These are phyloP conservation scores for Acanthopagrus latus DNA, from an alignment of 2,797 vertebrate genomes.

Conservation along the genomic window DNA sequence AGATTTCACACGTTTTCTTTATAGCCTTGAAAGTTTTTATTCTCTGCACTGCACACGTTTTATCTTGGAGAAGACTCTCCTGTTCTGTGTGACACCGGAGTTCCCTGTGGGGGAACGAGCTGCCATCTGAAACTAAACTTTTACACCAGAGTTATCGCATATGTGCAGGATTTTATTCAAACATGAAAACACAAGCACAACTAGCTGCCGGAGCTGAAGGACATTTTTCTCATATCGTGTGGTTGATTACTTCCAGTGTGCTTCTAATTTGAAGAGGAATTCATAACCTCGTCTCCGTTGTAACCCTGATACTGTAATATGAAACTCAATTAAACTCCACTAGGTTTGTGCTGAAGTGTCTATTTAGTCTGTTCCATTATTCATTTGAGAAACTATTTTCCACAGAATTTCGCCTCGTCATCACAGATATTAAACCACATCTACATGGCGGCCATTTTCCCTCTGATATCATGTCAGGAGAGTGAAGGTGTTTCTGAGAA, in stretches of 20 bases:
- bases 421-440: too few species aligned
- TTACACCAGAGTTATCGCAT: too few species aligned
- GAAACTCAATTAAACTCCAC: not conserved
- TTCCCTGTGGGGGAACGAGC: too few species aligned
- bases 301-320: not conserved
- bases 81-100: not conserved
- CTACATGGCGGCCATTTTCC: too few species aligned
- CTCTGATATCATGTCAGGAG: too few species aligned
- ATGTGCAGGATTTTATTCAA: too few species aligned
- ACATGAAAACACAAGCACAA: too few species aligned
- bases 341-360: not conserved
- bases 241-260: not conserved
- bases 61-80: constrained; percentile 17
- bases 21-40: constrained; percentile 3
- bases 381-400: too few species aligned
- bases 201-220: not conserved
- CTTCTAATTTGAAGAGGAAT: not conserved
- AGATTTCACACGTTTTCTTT: constrained; percentile 9
- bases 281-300: not conserved
- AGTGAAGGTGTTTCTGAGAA: too few species aligned
- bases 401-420: too few species aligned
- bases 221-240: not conserved
- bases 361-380: not conserved
- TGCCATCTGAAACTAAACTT: too few species aligned
- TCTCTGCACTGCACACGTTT: constrained; percentile 9